These are phyloP conservation scores for Melitaea cinxia DNA, from an alignment of 1,140 invertebrate genomes.

Conservation along the genomic window DNA sequence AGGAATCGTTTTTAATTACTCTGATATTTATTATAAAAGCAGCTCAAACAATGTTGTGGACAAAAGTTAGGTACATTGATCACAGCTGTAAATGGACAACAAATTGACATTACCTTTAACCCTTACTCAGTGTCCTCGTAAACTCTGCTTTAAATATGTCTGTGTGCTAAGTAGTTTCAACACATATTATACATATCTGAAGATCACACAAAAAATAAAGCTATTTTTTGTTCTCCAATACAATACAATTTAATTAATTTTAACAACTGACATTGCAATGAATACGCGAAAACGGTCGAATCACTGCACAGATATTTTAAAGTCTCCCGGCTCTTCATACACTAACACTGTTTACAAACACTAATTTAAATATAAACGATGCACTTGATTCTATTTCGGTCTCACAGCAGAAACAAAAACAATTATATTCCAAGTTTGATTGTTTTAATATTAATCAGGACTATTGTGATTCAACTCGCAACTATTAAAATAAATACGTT, in stretches of 20 bases:
- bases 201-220: not conserved
- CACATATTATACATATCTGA: not conserved
- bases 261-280: not conserved
- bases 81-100: no score
- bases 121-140: no score
- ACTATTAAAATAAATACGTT: not conserved
- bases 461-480: not conserved
- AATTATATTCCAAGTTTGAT: not conserved
- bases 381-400: conserved; percentile 9
- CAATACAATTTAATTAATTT: not conserved
- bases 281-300: conserved; percentile 1
- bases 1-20: no score
- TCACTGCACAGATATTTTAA: conserved; percentile 1
- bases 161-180: no score
- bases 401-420: not conserved
- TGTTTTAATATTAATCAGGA: not conserved
- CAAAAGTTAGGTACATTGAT: no score
- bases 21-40: no score
- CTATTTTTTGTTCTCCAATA: not conserved
- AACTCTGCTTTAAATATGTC: no score
- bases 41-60: no score
- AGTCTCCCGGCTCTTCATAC: not conserved
- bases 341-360: conserved; percentile 25
- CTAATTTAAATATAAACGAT: conserved; percentile 6
- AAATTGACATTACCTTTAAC: no score